Base-by-base conservation (phyloP, 2,888 invertebrate genomes). In the Hipparchia semele region DNA sequence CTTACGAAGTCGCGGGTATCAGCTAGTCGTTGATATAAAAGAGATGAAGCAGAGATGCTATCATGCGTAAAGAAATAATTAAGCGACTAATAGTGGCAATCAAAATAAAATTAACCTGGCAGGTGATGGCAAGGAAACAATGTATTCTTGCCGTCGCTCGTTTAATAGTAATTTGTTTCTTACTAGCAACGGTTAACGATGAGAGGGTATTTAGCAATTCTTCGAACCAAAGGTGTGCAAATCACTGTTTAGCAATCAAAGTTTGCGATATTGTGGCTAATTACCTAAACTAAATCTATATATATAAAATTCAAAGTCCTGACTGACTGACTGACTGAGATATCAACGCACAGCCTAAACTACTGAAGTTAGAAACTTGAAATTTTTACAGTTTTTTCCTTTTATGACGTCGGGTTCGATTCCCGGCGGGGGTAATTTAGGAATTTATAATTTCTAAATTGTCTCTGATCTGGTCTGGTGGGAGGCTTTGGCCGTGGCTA, bases 91-190 rank as follows among this genome's bases (percentile, higher is more conserved):
- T 89, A 84, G 85, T 82, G 79, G 82, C 85, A 88, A 89, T 88
- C 85, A 87, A 79, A 80, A 84, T 86, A 85, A 88, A 89, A 87
- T 84, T 83, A 65, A 75, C 77, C 81, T 80, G 68, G 82, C 87
- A 86, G 89, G 87, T 90, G 87, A 86, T 80, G 83, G 83, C 81
- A 80, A 80, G 83, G 83, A 84, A 83, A 89, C 87, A 87, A 87
- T 87, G 82, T 80, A 73, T 81, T 82, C 82, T 85, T 84, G 84
- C 83, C 74, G 81, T 79, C 80, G 84, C 83, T 86, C 60, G 68
- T 73, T 73, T 58, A 71, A 60, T 56, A 49, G 68, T 64, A 65
- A 71, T 59, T 53, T 10, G 60, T 53, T 46, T 68, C 59, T 66
- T 64, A 46, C 49, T 6, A 49, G 49, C 49, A 39, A 66, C 53